Percentiles rank a stretch among this genome's conserved stretches.
phyloP scores from a whole-genome alignment of 2,888 invertebrate genomes.

The Thymelicus acteon region DNA sequence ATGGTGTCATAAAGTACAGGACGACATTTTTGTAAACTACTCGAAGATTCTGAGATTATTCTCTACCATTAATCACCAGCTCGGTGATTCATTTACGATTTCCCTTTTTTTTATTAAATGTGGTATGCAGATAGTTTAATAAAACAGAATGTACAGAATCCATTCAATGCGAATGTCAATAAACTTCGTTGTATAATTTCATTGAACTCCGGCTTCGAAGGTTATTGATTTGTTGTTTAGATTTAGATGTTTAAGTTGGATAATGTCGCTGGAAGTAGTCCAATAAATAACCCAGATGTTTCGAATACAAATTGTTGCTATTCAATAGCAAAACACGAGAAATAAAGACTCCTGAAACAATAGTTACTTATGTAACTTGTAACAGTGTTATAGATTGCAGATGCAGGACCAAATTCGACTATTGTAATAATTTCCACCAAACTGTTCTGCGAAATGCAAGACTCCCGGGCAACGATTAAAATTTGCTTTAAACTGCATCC shows the following conservation, averaged over 20 bases:
- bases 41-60: not conserved
- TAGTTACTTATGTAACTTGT: too few relatives aligned
- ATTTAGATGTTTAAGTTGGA: not conserved
- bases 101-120: not conserved
- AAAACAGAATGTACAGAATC: conserved; percentile 1
- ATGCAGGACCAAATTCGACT: not conserved
- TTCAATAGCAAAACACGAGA: too few relatives aligned
- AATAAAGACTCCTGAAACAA: too few relatives aligned
- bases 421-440: not conserved
- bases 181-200: not conserved
- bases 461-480: conserved; percentile 1
- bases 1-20: too few relatives aligned
- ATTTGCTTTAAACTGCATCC: conserved; percentile 25
- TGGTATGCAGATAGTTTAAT: not conserved
- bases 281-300: not conserved
- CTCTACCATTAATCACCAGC: not conserved
- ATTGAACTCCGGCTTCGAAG: conserved; percentile 11
- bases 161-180: not conserved
- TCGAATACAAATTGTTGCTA: too few relatives aligned
- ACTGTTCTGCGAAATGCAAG: not conserved
- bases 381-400: not conserved
- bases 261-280: not conserved
- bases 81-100: not conserved
- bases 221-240: conserved; percentile 9
- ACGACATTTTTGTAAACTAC: not conserved